phyloP scores from a whole-genome alignment of 1,140 invertebrate species.

The Eciton burchellii region DNA sequence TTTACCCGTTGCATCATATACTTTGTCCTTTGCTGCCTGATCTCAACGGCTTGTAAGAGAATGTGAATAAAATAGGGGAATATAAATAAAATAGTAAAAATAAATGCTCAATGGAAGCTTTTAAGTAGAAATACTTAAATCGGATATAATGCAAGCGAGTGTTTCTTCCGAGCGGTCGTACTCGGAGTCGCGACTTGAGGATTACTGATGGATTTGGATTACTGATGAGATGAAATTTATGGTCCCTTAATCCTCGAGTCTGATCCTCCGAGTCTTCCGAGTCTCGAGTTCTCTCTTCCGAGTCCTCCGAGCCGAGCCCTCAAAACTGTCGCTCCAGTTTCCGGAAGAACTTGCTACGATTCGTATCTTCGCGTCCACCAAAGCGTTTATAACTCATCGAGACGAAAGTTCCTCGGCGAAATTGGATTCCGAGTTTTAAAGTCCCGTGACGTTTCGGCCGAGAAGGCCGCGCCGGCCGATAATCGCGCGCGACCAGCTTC shows the following conservation, averaged over 20 bases:
- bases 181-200: conserved; percentile 8
- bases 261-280: background rate
- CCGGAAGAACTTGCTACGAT: conserved; percentile 18
- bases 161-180: conserved; percentile 1
- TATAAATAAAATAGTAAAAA: background rate
- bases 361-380: background rate
- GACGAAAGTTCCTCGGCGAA: conserved; percentile 14
- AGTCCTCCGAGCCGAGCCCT: conserved; percentile 8
- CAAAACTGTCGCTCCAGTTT: conserved; percentile 34
- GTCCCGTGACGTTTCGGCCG: background rate
- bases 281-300: background rate
- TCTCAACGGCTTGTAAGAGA: no score
- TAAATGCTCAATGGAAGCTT: background rate
- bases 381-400: conserved; percentile 5
- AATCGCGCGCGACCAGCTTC: background rate
- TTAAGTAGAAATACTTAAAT: background rate
- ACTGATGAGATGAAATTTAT: conserved; percentile 31
- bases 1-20: no score
- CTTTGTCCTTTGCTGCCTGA: no score
- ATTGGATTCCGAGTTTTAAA: conserved; percentile 19
- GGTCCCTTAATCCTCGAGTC: conserved; percentile 8
- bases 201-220: conserved; percentile 42
- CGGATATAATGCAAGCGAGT: background rate
- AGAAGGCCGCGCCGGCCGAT: background rate
- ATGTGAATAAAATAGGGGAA: no score